Evolutionary conservation across 2,888 invertebrate species (phyloP), one percentile per base, ranked within the genome.

Genomic region (Cosmia pyralina): DNA sequence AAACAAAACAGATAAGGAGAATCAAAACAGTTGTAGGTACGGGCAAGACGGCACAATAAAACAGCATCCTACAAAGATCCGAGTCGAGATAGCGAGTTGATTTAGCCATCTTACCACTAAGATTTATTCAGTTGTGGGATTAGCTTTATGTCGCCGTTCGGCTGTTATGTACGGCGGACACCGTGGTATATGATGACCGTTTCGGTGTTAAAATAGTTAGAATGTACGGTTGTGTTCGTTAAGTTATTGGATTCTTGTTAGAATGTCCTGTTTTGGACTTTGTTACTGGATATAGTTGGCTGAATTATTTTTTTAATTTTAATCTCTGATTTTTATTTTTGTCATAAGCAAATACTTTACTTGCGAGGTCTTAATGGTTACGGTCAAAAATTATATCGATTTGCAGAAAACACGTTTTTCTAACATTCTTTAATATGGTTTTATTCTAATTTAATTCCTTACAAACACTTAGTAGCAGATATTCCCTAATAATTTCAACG

Each of bases 11-110:
- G 58, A 72, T 66, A 81, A 72, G 71, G 71, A 75, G 82, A 83
- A 85, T 79, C 84, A 85, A 86, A 87, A 87, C 88, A 88, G 86
- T 89, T 87, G 81, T 83, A 69, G 79, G 86, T 89, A 85, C 79
- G 67, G 64, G 22, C 59, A 80, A 66, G 76, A 55, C 72, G 73
- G 79, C 46, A 67, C 77, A 83, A 90, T 90, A 91, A 91, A 90
- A 83, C 85, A 87, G 79, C 88, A 88, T 86, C 90, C 88, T 91
- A 91, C 90, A 89, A 84, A 91, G 95, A 95, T 94, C 89, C 90
- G 90, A 88, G 88, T 87, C 86, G 88, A 91, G 95, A 95, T 95
- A 94, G 88, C 87, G 84, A 77, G 89, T 91, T 95, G 95, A 95
- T 95, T 95, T 95, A 95, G 94, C 82, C 93, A 94, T 93, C 90